Evolutionary conservation across 2,888 invertebrate species (phyloP).

Genomic region (Pristionchus entomophagus): DNA sequence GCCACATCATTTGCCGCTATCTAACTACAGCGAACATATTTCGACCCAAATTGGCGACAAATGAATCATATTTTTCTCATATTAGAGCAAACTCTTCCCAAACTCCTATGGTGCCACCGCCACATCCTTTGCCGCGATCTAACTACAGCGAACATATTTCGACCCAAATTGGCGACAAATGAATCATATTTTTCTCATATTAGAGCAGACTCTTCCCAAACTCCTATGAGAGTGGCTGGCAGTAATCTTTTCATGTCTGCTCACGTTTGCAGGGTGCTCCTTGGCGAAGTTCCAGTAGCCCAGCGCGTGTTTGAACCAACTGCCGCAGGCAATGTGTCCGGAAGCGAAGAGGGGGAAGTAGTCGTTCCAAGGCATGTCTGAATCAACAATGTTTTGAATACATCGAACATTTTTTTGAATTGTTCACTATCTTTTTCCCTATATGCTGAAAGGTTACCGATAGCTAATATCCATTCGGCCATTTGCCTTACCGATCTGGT

Average conservation of each 20-base stretch:
- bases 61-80: not conserved
- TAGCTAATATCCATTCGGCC: no score
- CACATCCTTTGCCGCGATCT: no score
- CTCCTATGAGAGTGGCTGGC: not conserved
- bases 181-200: not conserved
- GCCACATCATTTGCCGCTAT: no score
- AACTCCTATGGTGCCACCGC: no score
- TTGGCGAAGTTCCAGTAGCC: conserved; percentile 76
- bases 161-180: not conserved
- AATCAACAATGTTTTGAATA: not conserved
- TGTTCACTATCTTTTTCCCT: no score
- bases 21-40: no score
- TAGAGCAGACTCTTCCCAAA: not conserved
- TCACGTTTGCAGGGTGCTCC: conserved; percentile 73
- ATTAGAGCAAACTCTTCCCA: not conserved
- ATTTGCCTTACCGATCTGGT: conserved; percentile 56
- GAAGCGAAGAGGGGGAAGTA: conserved; percentile 76
- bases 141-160: no score
- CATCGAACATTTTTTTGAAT: not conserved
- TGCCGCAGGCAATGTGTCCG: conserved; percentile 78
- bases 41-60: not conserved
- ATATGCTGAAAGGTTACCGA: no score
- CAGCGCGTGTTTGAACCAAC: conserved; percentile 78
- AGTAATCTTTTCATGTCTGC: not conserved
- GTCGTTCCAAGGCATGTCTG: conserved; percentile 76